phyloP scores from a whole-genome alignment of 2,113 vertebrate species.

The Zosterops pallidus region DNA sequence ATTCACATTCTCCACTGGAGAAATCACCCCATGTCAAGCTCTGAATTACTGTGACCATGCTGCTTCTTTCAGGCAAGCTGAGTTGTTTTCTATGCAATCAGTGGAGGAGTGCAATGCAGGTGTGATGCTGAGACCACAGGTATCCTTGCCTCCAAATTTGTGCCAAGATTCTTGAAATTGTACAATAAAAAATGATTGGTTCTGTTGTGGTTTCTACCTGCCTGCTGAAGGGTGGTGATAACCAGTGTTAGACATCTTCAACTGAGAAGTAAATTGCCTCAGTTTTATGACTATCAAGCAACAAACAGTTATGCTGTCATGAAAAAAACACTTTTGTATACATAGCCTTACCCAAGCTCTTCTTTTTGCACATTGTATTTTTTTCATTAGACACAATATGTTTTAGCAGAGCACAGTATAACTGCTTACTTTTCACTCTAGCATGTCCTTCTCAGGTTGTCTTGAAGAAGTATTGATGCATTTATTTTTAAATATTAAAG shows the following conservation, averaged over 20 bases:
- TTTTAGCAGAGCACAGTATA: neutral
- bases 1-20: neutral
- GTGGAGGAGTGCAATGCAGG: neutral
- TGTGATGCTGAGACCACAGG: too few species aligned
- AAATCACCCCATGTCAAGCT: neutral
- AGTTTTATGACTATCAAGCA: neutral
- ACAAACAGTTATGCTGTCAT: neutral
- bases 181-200: neutral
- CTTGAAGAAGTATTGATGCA: neutral
- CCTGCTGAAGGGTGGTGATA: neutral
- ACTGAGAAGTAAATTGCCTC: neutral
- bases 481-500: neutral
- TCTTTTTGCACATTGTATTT: neutral
- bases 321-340: neutral
- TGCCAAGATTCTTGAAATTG: neutral
- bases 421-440: neutral
- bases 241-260: neutral
- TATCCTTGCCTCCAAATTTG: neutral
- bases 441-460: fast-evolving
- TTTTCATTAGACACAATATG: neutral
- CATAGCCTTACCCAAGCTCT: neutral
- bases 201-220: neutral
- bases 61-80: neutral
- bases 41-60: neutral
- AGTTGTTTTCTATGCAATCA: neutral